Evolutionary conservation across 1,140 invertebrate genomes (phyloP), one percentile per base, ranked within the genome.

Genomic region (Lasioglossum baleicum): DNA sequence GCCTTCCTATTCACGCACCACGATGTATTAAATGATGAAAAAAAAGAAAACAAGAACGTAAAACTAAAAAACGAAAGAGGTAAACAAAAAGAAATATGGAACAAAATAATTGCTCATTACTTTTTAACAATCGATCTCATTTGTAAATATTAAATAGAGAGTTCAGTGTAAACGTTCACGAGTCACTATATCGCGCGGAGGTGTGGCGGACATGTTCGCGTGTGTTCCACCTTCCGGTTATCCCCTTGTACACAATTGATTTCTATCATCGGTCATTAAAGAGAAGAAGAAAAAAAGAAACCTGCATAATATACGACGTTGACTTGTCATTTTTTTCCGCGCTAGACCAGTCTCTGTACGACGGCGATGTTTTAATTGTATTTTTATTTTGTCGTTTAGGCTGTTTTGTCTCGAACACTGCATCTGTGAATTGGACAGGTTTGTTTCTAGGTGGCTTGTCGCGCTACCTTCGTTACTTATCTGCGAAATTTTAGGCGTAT

Each of bases 121-220:
- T 90, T 88, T 67, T 88, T 77, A 89, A 90, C 83, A 40, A 87
- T 91, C 90, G 90, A 93, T 92, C 90, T 92, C 91, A 91, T 90
- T 90, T 91, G 88, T 91, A 90, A 90, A 88, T 89, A 90, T 75
- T 82, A 77, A 86, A 75, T 81, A 86, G 74, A 72, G 67, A 72
- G 67, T 81, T 75, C 75, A 68, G 64, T 75, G 66, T 75, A 63
- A 42, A 71, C 44, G 44, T 70, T 86, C 70, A 60, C 60, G 35
- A 26, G 63, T 83, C 73, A 61, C 53, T 71, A 61, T 82, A 61
- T 60, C 17, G 40, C 35, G 7, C 56, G 20, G 35, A 17, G 51
- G 44, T 44, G 17, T 13, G 10, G 44, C 51, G 58, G 51, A 77
- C 13, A 7, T 0, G 17, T 53, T 48, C 35, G 35, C 26, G 44